These are phyloP conservation scores for Drosophila niveifrons DNA, from an alignment of 2,888 invertebrate species.

Conservation along the genomic window DNA sequence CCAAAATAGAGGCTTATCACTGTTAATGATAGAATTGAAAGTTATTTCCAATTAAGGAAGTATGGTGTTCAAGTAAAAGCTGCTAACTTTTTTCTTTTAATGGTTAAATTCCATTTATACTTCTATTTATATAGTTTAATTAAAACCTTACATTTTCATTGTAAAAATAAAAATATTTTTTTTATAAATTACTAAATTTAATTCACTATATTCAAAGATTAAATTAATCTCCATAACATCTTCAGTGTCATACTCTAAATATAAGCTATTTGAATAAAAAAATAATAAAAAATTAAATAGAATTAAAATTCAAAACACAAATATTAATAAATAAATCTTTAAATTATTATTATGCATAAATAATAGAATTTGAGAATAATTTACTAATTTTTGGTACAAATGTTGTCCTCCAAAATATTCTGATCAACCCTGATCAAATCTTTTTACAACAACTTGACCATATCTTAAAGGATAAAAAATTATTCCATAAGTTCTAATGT, in stretches of 20 bases:
- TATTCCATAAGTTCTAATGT: slow-evolving; percentile 83
- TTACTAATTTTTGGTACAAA: slow-evolving; percentile 84
- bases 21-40: slow-evolving; percentile 74
- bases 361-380: slow-evolving; percentile 83
- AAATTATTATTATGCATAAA: slow-evolving; percentile 86
- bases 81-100: slow-evolving; percentile 88
- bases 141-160: slow-evolving; percentile 89
- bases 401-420: slow-evolving; percentile 86
- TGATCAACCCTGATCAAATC: slow-evolving; percentile 86
- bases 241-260: slow-evolving; percentile 53
- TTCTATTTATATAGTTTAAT: slow-evolving; percentile 86
- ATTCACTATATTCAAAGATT: not conserved
- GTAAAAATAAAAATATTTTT: slow-evolving; percentile 86
- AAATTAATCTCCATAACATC: no score
- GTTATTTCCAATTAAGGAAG: slow-evolving; percentile 87
- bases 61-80: slow-evolving; percentile 87
- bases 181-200: not conserved
- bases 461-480: slow-evolving; percentile 85
- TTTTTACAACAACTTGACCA: slow-evolving; percentile 85
- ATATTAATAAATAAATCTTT: slow-evolving; percentile 86
- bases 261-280: slow-evolving; percentile 85
- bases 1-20: slow-evolving; percentile 87
- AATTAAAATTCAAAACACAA: slow-evolving; percentile 85
- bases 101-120: slow-evolving; percentile 74
- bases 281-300: slow-evolving; percentile 63